A percentile compares a stretch with the other conserved stretches of the same genome.
phyloP scores from a whole-genome alignment of 2,113 vertebrate genomes.

The Tamias sibiricus region DNA sequence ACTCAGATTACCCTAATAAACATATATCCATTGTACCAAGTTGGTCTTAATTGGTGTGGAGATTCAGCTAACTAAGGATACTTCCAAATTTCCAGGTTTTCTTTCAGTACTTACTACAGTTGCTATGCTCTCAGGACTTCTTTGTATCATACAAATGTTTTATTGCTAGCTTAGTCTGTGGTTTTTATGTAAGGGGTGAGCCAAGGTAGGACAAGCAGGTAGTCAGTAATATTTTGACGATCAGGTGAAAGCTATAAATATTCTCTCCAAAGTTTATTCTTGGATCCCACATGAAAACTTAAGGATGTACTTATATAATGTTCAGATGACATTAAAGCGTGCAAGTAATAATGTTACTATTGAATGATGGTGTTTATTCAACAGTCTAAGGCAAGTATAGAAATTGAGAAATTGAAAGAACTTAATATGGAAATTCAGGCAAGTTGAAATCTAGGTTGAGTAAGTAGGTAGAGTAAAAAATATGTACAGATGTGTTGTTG shows the following conservation, averaged over 20 bases:
- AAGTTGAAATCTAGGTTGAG: background rate
- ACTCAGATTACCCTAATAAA: background rate
- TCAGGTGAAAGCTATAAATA: background rate
- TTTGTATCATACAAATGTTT: background rate
- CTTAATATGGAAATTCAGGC: background rate
- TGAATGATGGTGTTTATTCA: background rate
- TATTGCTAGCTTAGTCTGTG: background rate
- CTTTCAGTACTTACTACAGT: background rate
- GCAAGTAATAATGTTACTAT: background rate
- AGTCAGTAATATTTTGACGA: background rate
- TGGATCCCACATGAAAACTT: slow-evolving; percentile 10
- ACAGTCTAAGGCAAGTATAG: background rate
- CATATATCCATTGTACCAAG: background rate
- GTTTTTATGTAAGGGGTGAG: background rate
- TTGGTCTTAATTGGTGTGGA: background rate
- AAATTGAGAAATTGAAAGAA: slow-evolving; percentile 51
- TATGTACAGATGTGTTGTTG: background rate
- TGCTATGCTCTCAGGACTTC: background rate
- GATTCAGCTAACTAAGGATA: background rate
- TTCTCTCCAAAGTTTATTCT: background rate
- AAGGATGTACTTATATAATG: background rate
- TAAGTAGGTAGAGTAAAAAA: slow-evolving; percentile 2
- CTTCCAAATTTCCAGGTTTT: background rate
- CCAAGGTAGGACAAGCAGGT: background rate
- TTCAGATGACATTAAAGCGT: slow-evolving; percentile 33